Percentiles rank a stretch among this genome's conserved stretches.
Conservation (phyloP, 2,888 invertebrate genomes). For the Campopleginae sp. region DNA sequence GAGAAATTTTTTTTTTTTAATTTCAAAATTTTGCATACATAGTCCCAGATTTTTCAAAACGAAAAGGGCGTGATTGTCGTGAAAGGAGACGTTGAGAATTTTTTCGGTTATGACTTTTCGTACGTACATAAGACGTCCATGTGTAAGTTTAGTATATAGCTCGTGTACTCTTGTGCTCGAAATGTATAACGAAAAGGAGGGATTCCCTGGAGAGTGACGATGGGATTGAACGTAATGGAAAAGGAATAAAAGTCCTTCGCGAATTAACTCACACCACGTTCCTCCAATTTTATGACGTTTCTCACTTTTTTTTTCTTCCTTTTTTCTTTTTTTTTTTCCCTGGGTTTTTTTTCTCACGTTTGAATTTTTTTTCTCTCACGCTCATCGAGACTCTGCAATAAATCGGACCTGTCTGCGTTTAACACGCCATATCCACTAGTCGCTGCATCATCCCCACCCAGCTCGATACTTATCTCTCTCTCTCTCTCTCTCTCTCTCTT, state of each 20-base stretch:
- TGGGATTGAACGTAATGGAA: slow-evolving; percentile 64
- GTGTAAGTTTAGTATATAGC: slow-evolving; percentile 24
- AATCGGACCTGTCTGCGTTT: slow-evolving; percentile 15
- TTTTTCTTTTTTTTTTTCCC: neutral
- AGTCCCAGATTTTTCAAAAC: no score
- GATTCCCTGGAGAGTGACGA: slow-evolving; percentile 60
- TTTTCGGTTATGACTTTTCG: neutral
- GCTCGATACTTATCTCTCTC: slow-evolving; percentile 4
- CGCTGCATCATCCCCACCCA: neutral
- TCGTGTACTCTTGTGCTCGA: slow-evolving; percentile 41
- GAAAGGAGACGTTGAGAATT: neutral
- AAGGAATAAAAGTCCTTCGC: slow-evolving; percentile 57
- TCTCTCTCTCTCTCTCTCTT: neutral
- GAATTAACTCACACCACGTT: slow-evolving; percentile 53
- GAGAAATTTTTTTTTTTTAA: no score
- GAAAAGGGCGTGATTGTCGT: slow-evolving; percentile 17
- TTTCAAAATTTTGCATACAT: no score
- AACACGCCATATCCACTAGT: slow-evolving; percentile 26
- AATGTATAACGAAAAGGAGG: slow-evolving; percentile 62
- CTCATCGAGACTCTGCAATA: neutral
- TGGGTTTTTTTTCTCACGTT: neutral
- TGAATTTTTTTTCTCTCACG: neutral
- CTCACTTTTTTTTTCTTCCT: neutral
- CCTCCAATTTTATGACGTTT: slow-evolving; percentile 47
- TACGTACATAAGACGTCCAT: neutral